Base-by-base conservation (phyloP, 2,888 invertebrate species). In the Nomada fabriciana region DNA sequence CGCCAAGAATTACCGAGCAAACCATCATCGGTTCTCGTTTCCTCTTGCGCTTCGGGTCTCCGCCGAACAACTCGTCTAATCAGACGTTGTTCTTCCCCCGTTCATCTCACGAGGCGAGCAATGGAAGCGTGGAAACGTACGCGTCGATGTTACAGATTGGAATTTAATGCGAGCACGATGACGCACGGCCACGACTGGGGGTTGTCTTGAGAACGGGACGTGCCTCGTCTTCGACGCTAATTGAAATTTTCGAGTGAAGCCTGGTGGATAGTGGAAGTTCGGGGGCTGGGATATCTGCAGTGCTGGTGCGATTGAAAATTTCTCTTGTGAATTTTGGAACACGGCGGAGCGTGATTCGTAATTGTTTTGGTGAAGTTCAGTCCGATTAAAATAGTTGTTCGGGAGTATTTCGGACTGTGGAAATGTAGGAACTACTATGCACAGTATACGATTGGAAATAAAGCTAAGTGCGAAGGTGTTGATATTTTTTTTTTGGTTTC, bases 111-210 rank as follows among this genome's bases (percentile, higher is more conserved):
- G 4, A 3, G 36, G 15, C 7, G 53, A 74, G 80, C 60, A 64
- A 77, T 75, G 73, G 65, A 63, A 76, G 73, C 86, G 86, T 60
- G 76, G 77, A 55, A 71, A 84, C 57, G 82, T 81, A 88, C 89
- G 89, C 90, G 90, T 90, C 90, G 91, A 90, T 90, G 91, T 92
- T 91, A 92, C 93, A 92, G 93, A 93, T 93, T 93, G 91, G 93
- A 93, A 92, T 93, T 93, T 93, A 92, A 93, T 93, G 90, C 91
- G 91, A 83, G 85, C 85, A 84, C 88, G 88, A 87, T 89, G 91
- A 91, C 90, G 82, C 78, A 65, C 83, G 84, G 29, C 25, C 78
- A 65, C 83, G 84, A 36, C 25, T 29, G 47, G 23, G 50, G 67
- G 63, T 76, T 29, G 80, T 74, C 81, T 59, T 68, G 52, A 43